Conservation (phyloP, 2,113 vertebrate genomes). For the Eulemur rufifrons region DNA sequence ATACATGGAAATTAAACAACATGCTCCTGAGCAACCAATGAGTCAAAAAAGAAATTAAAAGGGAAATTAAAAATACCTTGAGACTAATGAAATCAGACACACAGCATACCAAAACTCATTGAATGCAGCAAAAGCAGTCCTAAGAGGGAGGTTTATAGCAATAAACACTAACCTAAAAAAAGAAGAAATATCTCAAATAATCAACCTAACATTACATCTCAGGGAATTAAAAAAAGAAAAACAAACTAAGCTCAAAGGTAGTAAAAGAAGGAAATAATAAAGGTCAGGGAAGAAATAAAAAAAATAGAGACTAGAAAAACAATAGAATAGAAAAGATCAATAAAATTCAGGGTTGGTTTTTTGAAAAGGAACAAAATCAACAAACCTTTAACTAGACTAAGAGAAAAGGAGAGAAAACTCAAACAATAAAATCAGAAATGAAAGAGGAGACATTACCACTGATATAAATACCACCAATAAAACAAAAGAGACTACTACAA, state of each 20-base stretch:
- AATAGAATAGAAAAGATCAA: neutral
- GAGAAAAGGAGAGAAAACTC: neutral
- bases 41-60: neutral
- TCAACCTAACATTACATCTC: neutral
- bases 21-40: neutral
- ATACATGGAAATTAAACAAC: neutral
- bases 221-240: neutral
- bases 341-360: neutral
- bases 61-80: neutral
- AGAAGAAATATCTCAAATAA: neutral
- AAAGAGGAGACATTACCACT: neutral
- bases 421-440: neutral
- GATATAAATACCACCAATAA: no score
- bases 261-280: neutral
- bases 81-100: neutral
- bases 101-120: neutral
- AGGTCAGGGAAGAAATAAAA: neutral
- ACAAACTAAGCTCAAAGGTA: neutral
- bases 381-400: neutral
- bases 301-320: neutral
- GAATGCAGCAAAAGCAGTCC: neutral
- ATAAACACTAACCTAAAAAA: neutral
- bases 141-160: neutral
- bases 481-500: no score
- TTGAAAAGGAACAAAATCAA: neutral